A percentile compares a stretch with the other conserved stretches of the same genome.
Conservation (phyloP, 1,140 invertebrate genomes). For the Agrilus planipennis region DNA sequence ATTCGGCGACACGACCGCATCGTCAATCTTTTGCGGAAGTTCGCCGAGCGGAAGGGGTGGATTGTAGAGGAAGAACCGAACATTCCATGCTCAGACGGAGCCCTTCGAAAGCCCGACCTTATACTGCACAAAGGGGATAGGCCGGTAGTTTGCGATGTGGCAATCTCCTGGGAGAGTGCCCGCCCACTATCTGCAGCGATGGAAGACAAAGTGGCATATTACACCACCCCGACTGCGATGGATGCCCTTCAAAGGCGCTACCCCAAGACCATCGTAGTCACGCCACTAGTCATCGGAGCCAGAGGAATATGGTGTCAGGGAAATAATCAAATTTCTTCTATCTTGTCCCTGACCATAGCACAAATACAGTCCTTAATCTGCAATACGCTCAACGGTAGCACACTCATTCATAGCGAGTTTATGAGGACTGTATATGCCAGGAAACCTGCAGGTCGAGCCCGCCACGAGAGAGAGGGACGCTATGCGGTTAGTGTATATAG, state of each 20-base stretch:
- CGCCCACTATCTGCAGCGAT: not conserved
- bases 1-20: slow-evolving; percentile 10
- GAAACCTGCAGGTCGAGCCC: too few species aligned
- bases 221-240: not conserved
- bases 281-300: not conserved
- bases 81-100: slow-evolving; percentile 2
- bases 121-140: not conserved
- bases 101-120: slow-evolving; percentile 9
- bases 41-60: slow-evolving; percentile 54
- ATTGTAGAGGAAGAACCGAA: slow-evolving; percentile 7
- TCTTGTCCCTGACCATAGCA: too few species aligned
- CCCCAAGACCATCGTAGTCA: not conserved
- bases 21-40: not conserved
- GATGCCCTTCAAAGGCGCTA: not conserved
- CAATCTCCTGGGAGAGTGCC: slow-evolving; percentile 8
- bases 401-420: too few species aligned
- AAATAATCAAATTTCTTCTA: not conserved
- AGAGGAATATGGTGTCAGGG: not conserved
- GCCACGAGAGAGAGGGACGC: too few species aligned
- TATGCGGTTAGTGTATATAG: too few species aligned
- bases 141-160: slow-evolving; percentile 7
- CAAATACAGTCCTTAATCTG: too few species aligned
- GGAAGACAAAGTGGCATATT: not conserved
- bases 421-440: too few species aligned
- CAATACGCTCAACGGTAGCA: too few species aligned